phyloP scores from a whole-genome alignment of 2,888 invertebrate genomes.

The Lobophora halterata region DNA sequence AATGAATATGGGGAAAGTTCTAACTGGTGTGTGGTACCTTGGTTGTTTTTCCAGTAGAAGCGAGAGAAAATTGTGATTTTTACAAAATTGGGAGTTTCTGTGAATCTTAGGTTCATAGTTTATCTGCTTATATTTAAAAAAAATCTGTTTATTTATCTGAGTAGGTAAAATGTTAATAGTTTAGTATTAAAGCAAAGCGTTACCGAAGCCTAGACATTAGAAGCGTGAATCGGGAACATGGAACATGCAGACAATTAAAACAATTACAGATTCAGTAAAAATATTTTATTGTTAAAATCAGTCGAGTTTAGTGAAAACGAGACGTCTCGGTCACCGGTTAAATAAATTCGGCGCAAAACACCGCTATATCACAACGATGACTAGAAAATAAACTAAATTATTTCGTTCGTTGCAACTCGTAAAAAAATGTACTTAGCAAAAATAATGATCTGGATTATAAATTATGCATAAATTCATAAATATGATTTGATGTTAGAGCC shows the following conservation, averaged over 20 bases:
- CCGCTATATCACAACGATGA: constrained; percentile 64
- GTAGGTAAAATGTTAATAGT: constrained; percentile 37
- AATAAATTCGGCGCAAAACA: constrained; percentile 44
- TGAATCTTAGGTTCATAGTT: constrained; percentile 20
- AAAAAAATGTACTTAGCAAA: constrained; percentile 51
- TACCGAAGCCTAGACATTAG: constrained; percentile 62
- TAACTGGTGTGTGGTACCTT: constrained; percentile 8
- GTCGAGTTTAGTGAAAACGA: constrained; percentile 74
- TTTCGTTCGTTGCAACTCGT: constrained; percentile 58
- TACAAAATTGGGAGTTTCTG: constrained; percentile 9
- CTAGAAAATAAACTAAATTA: constrained; percentile 54
- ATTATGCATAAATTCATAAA: constrained; percentile 60
- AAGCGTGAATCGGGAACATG: constrained; percentile 59
- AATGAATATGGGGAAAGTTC: constrained; percentile 43
- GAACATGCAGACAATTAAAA: constrained; percentile 72
- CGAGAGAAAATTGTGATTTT: constrained; percentile 7
- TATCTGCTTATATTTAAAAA: constrained; percentile 23
- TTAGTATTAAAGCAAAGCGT: constrained; percentile 69
- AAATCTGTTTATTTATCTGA: constrained; percentile 39
- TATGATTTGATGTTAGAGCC: constrained; percentile 57
- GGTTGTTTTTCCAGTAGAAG: constrained; percentile 11
- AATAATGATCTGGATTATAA: constrained; percentile 48
- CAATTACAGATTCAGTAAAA: constrained; percentile 67
- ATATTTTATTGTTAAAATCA: constrained; percentile 78
- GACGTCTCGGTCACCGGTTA: constrained; percentile 65